Conservation (phyloP, 2,797 vertebrate genomes). For the Silurus lanzhouensis region DNA sequence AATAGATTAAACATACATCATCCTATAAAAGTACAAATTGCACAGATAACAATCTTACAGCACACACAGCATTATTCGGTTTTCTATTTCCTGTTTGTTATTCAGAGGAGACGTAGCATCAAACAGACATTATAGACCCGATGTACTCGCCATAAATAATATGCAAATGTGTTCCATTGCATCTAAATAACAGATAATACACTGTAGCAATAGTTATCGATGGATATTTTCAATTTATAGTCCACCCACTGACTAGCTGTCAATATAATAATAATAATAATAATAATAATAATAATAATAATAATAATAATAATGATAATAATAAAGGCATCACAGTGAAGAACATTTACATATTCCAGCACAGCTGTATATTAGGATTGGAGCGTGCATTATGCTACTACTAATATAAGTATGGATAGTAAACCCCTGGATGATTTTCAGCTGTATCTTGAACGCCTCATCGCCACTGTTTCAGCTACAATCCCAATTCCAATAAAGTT, state of each 20-base stretch:
- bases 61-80: neutral
- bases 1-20: neutral
- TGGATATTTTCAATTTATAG: neutral
- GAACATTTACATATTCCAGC: neutral
- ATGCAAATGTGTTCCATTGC: neutral
- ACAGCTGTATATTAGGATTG: neutral
- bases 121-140: neutral
- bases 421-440: neutral
- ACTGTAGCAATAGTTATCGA: neutral
- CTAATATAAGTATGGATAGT: neutral
- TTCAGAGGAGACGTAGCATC: neutral
- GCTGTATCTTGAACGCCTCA: neutral
- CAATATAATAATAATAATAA: neutral
- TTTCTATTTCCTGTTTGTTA: neutral
- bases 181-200: neutral
- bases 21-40: neutral
- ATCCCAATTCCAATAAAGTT: too few species aligned
- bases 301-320: neutral
- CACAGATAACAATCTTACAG: neutral
- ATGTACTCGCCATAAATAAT: neutral
- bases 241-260: neutral
- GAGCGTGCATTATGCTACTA: neutral
- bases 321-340: neutral
- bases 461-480: slow-evolving; percentile 46
- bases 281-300: neutral